Percentiles rank a stretch among this genome's conserved stretches.
phyloP scores from a whole-genome alignment of 2,888 invertebrate species.

The Scelioninae gen. 2 region DNA sequence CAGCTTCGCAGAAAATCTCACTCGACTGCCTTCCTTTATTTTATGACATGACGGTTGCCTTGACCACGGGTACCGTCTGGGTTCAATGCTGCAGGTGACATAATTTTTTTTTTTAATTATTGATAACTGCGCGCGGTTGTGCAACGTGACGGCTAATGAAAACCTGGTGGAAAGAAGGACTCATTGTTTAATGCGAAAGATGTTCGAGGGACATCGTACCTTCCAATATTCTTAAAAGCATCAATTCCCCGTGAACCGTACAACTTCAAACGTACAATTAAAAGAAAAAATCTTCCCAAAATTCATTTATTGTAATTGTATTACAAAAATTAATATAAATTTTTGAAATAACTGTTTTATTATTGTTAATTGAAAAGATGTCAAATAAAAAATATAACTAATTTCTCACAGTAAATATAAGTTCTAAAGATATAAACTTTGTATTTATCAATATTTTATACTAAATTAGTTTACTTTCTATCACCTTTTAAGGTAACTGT shows the following conservation, averaged over 20 bases:
- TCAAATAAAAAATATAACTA: no score
- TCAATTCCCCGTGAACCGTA: constrained; percentile 29
- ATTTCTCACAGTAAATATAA: no score
- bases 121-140: constrained; percentile 61
- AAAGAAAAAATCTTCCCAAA: background rate
- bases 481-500: no score
- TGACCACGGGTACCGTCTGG: constrained; percentile 64
- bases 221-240: no score
- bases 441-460: no score
- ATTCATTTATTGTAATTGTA: background rate
- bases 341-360: no score
- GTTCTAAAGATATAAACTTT: no score
- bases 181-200: constrained; percentile 41
- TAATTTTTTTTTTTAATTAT: constrained; percentile 67
- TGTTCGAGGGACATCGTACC: no score
- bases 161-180: constrained; percentile 58
- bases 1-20: constrained; percentile 36
- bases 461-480: no score
- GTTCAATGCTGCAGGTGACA: constrained; percentile 65
- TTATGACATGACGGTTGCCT: constrained; percentile 62
- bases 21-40: constrained; percentile 45
- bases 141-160: constrained; percentile 60
- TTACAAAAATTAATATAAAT: no score
- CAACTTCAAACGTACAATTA: constrained; percentile 16
- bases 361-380: no score